Evolutionary conservation across 2,888 invertebrate genomes (phyloP).

Genomic region (Acleris literana): DNA sequence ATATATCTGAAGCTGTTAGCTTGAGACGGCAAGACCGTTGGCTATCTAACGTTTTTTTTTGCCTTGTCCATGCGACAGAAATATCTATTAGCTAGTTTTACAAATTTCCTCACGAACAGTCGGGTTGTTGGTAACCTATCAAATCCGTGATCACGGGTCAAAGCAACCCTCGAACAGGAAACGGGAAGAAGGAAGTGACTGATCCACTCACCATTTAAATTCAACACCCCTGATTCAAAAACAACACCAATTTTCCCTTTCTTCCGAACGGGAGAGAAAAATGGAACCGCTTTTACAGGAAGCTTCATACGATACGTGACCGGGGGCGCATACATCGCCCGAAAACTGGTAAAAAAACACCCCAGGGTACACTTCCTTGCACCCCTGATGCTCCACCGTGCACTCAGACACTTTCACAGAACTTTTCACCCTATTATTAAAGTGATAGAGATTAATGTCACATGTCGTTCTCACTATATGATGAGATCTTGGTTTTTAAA

Average conservation of each 20-base stretch:
- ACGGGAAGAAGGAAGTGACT: neutral
- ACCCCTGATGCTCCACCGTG: conserved; percentile 24
- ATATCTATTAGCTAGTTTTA: too few relatives aligned
- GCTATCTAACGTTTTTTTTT: too few relatives aligned
- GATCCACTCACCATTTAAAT: neutral
- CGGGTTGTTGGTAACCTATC: too few relatives aligned
- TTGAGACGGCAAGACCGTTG: too few relatives aligned
- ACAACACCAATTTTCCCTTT: conserved; percentile 38
- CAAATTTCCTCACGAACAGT: too few relatives aligned
- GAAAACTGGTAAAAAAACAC: conserved; percentile 77
- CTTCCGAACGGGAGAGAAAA: conserved; percentile 62
- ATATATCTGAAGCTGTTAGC: too few relatives aligned
- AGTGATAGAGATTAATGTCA: conserved; percentile 2
- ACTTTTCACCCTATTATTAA: conserved; percentile 12
- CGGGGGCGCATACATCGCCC: conserved; percentile 77
- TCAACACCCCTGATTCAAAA: conserved; percentile 1
- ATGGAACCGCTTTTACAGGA: conserved; percentile 77
- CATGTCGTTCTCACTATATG: neutral
- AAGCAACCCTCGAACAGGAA: too few relatives aligned
- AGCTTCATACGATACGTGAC: conserved; percentile 81
- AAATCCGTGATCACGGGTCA: too few relatives aligned
- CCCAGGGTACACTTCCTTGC: conserved; percentile 55
- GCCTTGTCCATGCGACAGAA: too few relatives aligned
- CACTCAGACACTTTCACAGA: conserved; percentile 10
- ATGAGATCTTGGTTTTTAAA: neutral